Percentiles rank a stretch among this genome's conserved stretches.
Evolutionary conservation across 2,888 invertebrate species (phyloP).

Genomic region (Amaurobius ferox): DNA sequence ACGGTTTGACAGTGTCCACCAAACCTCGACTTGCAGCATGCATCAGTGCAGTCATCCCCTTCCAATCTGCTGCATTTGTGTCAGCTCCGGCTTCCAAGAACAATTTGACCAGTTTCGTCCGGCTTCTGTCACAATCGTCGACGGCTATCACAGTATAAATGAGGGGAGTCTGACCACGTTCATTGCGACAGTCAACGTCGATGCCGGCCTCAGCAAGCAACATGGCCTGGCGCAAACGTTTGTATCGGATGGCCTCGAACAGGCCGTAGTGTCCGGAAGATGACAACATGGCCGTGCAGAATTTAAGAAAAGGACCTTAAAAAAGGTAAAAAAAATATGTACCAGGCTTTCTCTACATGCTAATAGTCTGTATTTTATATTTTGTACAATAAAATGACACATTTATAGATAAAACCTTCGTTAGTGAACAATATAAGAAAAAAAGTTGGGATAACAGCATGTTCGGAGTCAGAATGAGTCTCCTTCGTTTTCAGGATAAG

Average conservation of each 20-base stretch:
- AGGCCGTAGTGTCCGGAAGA: slow-evolving; percentile 59
- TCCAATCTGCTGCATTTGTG: slow-evolving; percentile 66
- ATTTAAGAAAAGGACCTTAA: neutral
- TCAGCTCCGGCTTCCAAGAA: slow-evolving; percentile 69
- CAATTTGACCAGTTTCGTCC: slow-evolving; percentile 55
- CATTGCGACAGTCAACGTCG: slow-evolving; percentile 74
- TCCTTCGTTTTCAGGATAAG: no score
- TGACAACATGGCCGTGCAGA: neutral
- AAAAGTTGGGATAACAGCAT: no score
- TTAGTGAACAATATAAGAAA: no score
- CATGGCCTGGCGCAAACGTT: slow-evolving; percentile 56
- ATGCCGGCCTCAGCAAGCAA: slow-evolving; percentile 74
- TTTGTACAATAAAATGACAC: no score
- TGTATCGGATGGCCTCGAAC: slow-evolving; percentile 69
- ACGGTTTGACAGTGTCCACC: slow-evolving; percentile 57
- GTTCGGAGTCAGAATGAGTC: no score
- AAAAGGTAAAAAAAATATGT: no score
- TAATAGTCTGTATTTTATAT: no score
- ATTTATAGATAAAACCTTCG: no score
- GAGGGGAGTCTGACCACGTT: slow-evolving; percentile 74
- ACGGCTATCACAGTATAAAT: slow-evolving; percentile 60
- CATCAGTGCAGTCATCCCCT: slow-evolving; percentile 71
- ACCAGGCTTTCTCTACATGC: no score
- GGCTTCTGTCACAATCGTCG: slow-evolving; percentile 50
- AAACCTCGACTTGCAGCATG: slow-evolving; percentile 71